Percentiles rank a stretch among this genome's conserved stretches.
phyloP scores from a whole-genome alignment of 2,113 vertebrate species.

The Chloropsis hardwickii region DNA sequence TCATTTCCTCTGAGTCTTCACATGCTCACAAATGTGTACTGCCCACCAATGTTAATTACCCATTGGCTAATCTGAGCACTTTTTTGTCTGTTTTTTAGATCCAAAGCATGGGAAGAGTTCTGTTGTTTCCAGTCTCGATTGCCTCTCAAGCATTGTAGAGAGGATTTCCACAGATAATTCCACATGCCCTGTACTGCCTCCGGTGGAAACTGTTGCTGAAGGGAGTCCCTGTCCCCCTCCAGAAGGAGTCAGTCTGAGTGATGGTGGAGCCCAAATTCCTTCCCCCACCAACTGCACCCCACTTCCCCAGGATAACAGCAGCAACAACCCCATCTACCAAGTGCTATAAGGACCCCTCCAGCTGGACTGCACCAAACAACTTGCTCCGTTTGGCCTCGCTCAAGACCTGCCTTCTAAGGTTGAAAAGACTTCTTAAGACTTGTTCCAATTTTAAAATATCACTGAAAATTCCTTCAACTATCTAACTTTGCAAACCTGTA shows the following conservation, averaged over 20 bases:
- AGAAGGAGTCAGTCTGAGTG: conserved; percentile 60
- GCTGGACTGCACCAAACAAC: not conserved
- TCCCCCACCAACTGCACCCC: conserved; percentile 68
- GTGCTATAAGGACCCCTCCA: conserved; percentile 79
- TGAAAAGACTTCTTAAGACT: conserved; percentile 1
- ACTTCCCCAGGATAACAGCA: conserved; percentile 72
- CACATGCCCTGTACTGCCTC: conserved; percentile 70
- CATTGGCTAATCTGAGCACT: not conserved
- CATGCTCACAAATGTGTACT: not conserved
- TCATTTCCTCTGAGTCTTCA: not conserved
- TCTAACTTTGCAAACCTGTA: conserved; percentile 38
- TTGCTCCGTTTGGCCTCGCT: not conserved
- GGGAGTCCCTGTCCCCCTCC: conserved; percentile 72
- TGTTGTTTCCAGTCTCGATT: conserved; percentile 93
- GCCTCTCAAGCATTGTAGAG: conserved; percentile 97
- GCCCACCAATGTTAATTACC: not conserved
- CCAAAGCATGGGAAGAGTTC: conserved; percentile 79
- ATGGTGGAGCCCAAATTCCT: conserved; percentile 62
- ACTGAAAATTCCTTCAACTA: conserved; percentile 55
- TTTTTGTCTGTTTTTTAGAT: conserved; percentile 62
- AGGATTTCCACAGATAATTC: conserved; percentile 91
- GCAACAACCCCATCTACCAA: conserved; percentile 86
- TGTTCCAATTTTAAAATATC: conserved; percentile 45
- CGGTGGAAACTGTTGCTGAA: conserved; percentile 68
- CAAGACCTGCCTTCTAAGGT: not conserved